Base-by-base conservation (phyloP, 1,140 invertebrate species). In the Drosophila seguyi region DNA sequence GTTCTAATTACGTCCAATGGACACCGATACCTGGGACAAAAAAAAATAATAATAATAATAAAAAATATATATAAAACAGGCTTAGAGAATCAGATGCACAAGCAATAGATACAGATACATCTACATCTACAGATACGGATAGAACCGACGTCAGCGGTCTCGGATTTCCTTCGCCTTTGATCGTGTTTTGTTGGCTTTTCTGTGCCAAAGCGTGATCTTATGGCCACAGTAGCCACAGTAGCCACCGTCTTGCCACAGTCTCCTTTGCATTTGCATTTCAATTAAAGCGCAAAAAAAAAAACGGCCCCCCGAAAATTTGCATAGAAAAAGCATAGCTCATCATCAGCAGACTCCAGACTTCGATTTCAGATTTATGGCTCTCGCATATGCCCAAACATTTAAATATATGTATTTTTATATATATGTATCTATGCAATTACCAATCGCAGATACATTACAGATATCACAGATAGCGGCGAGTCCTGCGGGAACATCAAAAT, bases 321-420 rank as follows among this genome's bases (percentile, higher is more conserved):
- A 90, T 90, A 87, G 71, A 90, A 91, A 91, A 65, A 74, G 81
- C 83, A 81, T 90, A 91, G 87, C 82, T 90, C 87, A 90, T 90
- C 88, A 90, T 91, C 87, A 83, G 67, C 55, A 31, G 10, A 44
- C 20, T 34, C 38, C 36, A 48, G 60, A 42, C 84, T 78, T 85
- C 81, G 81, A 85, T 79, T 79, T 61, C 65, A 62, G 80, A 88
- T 88, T 88, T 88, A 88, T 88, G 85, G 57, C 53, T 65, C 42
- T 62, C 63, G 73, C 85, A 88, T 88, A 90, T 90, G 85, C 77
- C 85, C 52, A 53, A 55, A 74, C 41, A 66, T 45, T 59, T 0
- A 62, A 58, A n/a, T 57, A 81, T 25, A 38, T 42, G 22, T 22
- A 45, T 16, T 14, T 25, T 22, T 58, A 44, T 41, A 34, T 57